These are phyloP conservation scores for Phymanthus crucifer DNA, from an alignment of 92 coral and sea anemone genomes.

Conservation along the genomic window DNA sequence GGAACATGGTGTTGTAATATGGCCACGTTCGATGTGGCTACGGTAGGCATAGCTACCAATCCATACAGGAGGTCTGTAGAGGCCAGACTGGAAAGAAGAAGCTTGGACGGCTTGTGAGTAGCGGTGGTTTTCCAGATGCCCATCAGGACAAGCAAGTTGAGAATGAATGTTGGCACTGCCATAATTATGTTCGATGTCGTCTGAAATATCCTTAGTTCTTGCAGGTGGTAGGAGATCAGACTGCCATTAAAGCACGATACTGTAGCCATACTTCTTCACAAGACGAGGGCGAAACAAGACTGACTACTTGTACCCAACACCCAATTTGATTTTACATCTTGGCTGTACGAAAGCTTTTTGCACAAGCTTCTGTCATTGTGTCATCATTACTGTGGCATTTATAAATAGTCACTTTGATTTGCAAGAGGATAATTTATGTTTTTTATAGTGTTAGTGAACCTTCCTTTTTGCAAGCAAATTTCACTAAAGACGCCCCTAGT, in stretches of 20 bases:
- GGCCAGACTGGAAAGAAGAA: conserved; percentile 14
- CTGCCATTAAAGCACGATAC: neutral
- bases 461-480: too few relatives aligned
- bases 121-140: conserved; percentile 21
- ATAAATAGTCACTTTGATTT: too few relatives aligned
- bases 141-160: conserved; percentile 2
- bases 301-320: too few relatives aligned
- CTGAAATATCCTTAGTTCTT: neutral
- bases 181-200: neutral
- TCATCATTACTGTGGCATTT: too few relatives aligned
- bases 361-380: too few relatives aligned
- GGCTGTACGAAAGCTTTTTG: too few relatives aligned
- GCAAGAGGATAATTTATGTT: too few relatives aligned
- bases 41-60: neutral
- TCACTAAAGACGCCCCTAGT: too few relatives aligned
- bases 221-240: neutral
- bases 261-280: too few relatives aligned
- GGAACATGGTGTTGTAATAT: neutral
- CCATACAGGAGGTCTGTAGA: conserved; percentile 15
- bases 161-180: neutral
- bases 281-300: too few relatives aligned
- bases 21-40: neutral
- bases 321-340: too few relatives aligned
- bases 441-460: too few relatives aligned
- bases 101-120: neutral